Percentiles rank a stretch among this genome's conserved stretches.
Conservation (phyloP, 2,113 vertebrate species). For the Anthoscopus minutus region DNA sequence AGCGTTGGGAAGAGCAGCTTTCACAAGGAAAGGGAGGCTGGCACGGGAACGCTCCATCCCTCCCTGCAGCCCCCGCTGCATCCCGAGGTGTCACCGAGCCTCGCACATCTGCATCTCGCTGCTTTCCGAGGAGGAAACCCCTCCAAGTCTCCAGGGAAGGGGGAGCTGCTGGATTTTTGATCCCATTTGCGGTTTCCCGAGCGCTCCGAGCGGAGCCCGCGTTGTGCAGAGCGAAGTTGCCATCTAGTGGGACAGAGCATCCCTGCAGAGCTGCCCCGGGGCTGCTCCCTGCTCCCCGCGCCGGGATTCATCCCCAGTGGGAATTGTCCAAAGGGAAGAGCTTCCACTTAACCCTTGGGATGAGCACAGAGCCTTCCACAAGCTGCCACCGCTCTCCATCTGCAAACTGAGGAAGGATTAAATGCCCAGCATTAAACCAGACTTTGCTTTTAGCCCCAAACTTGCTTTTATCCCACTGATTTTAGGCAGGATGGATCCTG, state of each 20-base stretch:
- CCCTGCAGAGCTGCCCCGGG: neutral
- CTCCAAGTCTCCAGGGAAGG: neutral
- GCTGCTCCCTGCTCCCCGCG: neutral
- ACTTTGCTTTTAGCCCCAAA: neutral
- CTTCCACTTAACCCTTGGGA: neutral
- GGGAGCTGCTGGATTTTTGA: neutral
- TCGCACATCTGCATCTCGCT: neutral
- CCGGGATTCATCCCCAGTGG: accelerated
- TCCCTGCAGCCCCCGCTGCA: neutral
- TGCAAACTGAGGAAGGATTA: accelerated
- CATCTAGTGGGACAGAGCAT: conserved; percentile 29
- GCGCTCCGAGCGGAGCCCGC: neutral
- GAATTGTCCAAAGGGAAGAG: accelerated
- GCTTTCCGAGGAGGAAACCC: neutral
- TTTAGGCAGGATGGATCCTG: neutral
- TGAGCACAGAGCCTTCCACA: neutral
- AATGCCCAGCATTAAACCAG: neutral
- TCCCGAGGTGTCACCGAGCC: neutral
- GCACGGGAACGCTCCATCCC: neutral
- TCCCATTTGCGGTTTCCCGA: accelerated
- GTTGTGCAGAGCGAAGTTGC: neutral
- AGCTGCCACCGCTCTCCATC: accelerated
- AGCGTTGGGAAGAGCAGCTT: neutral
- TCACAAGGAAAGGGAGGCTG: too few species aligned
- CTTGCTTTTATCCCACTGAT: neutral